Conservation (phyloP, 1,140 invertebrate species). For the Adelges cooleyi region DNA sequence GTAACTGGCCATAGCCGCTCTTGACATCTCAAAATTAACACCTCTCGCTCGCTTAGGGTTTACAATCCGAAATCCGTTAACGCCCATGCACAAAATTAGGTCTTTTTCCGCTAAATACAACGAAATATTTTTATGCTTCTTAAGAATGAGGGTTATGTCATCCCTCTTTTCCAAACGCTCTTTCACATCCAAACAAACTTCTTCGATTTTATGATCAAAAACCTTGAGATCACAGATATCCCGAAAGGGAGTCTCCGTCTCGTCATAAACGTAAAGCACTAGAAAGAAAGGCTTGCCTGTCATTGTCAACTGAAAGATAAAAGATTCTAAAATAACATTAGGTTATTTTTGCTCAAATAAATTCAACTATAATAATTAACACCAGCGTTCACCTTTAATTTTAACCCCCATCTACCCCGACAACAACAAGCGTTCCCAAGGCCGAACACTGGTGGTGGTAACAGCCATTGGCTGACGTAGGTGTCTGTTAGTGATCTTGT, state of each 20-base stretch:
- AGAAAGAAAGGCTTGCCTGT: too few relatives aligned
- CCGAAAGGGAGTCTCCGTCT: too few relatives aligned
- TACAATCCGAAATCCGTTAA: background rate
- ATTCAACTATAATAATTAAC: too few relatives aligned
- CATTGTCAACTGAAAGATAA: too few relatives aligned
- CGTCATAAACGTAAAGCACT: too few relatives aligned
- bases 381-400: too few relatives aligned
- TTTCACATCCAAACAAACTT: background rate
- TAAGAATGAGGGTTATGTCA: background rate
- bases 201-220: background rate
- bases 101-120: background rate
- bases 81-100: background rate
- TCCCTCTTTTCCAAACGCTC: background rate
- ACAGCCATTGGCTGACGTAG: constrained; percentile 31
- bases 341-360: too few relatives aligned
- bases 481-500: constrained; percentile 23
- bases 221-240: background rate
- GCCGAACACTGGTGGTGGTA: background rate
- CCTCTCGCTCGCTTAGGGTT: background rate
- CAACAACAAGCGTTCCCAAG: constrained; percentile 1
- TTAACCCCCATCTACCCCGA: too few relatives aligned
- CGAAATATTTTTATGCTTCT: background rate
- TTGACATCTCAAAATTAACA: background rate
- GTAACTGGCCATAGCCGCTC: background rate
- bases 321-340: too few relatives aligned